These are phyloP conservation scores for Hippocampus kuda DNA, from an alignment of 2,797 vertebrate species.

Conservation along the genomic window DNA sequence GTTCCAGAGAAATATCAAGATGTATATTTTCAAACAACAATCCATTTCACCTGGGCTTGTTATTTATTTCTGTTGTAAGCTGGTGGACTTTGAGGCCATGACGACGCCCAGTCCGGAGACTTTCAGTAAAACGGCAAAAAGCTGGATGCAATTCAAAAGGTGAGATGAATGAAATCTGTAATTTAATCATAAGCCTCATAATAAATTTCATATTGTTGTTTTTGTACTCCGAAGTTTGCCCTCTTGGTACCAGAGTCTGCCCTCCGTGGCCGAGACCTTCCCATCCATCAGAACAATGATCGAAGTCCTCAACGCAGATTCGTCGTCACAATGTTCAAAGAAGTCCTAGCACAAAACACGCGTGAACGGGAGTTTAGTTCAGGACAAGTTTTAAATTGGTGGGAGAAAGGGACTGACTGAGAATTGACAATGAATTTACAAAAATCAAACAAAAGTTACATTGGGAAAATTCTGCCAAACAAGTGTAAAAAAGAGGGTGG, in stretches of 20 bases:
- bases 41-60: background rate
- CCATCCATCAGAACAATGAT: conserved; percentile 86
- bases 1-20: too few species aligned
- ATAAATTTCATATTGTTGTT: background rate
- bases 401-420: conserved; percentile 23
- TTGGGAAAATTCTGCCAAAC: background rate
- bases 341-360: conserved; percentile 61
- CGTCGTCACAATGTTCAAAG: conserved; percentile 81
- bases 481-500: too few species aligned
- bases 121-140: conserved; percentile 86
- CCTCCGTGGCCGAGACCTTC: conserved; percentile 87
- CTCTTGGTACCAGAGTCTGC: conserved; percentile 84
- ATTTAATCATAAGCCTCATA: background rate
- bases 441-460: background rate
- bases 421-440: conserved; percentile 15
- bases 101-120: conserved; percentile 83
- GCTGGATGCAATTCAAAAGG: conserved; percentile 94
- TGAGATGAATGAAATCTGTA: conserved; percentile 29
- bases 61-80: conserved; percentile 52
- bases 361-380: conserved; percentile 13
- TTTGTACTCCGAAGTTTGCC: conserved; percentile 71
- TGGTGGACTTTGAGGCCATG: conserved; percentile 98
- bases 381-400: conserved; percentile 25
- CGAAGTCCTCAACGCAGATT: conserved; percentile 91
- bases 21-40: too few species aligned